Conservation (phyloP, 2,113 vertebrate genomes). For the Dromiciops gliroides region DNA sequence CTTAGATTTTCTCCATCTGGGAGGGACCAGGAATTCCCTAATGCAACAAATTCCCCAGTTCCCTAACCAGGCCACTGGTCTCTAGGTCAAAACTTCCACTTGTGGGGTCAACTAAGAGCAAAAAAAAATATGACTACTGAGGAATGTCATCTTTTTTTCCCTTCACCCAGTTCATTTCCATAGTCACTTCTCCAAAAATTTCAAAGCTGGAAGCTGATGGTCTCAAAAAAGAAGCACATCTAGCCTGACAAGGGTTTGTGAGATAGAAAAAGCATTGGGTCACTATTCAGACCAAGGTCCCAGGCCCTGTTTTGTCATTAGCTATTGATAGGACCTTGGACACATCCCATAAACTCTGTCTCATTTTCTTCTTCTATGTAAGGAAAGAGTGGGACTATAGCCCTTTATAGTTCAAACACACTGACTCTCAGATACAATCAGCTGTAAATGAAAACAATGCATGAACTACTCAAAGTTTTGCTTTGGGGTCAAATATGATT, state of each 20-base stretch:
- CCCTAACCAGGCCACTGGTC: not conserved
- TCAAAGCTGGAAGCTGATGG: not conserved
- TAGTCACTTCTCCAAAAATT: not conserved
- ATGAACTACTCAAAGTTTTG: not conserved
- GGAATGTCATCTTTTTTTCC: slow-evolving; percentile 16
- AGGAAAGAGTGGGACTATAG: not conserved
- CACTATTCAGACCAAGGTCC: not conserved
- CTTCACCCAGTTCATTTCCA: slow-evolving; percentile 1
- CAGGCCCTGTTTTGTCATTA: not conserved
- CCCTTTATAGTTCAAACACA: slow-evolving; percentile 18
- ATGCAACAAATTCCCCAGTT: slow-evolving; percentile 47
- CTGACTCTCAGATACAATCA: not conserved
- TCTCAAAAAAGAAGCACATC: not conserved
- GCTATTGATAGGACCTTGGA: not conserved
- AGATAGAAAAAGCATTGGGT: not conserved
- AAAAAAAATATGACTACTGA: slow-evolving; percentile 31
- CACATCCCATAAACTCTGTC: not conserved
- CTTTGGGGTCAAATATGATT: not conserved
- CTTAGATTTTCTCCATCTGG: slow-evolving; percentile 65
- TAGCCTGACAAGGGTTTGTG: not conserved
- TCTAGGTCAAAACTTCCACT: slow-evolving; percentile 46
- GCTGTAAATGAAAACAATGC: not conserved
- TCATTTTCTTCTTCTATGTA: not conserved
- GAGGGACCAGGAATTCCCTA: slow-evolving; percentile 37
- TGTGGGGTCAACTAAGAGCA: not conserved